Evolutionary conservation across 2,888 invertebrate genomes (phyloP).

Genomic region (Xylocampa areola): DNA sequence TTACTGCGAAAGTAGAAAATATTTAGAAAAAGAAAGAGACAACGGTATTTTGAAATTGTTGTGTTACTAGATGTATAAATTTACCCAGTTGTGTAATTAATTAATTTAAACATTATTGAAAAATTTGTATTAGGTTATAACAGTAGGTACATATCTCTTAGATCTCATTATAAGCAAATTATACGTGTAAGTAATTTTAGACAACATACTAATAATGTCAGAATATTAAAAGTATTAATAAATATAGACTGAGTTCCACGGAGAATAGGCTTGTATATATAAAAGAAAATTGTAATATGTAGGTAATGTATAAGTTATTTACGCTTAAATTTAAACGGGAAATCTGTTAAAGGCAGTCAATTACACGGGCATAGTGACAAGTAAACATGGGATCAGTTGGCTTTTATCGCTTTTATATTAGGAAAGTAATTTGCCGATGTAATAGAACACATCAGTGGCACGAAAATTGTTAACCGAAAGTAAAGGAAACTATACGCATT

Average conservation of each 20-base stretch:
- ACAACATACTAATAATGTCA: slow-evolving; percentile 56
- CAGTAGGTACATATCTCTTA: slow-evolving; percentile 68
- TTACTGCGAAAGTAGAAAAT: slow-evolving; percentile 14
- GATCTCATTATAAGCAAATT: slow-evolving; percentile 56
- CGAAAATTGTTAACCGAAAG: slow-evolving; percentile 27
- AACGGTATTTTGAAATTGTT: slow-evolving; percentile 48
- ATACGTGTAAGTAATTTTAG: slow-evolving; percentile 59
- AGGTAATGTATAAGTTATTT: slow-evolving; percentile 54
- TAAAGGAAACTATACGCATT: slow-evolving; percentile 32
- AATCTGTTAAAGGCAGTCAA: slow-evolving; percentile 61
- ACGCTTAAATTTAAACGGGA: slow-evolving; percentile 58
- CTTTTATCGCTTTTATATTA: slow-evolving; percentile 58
- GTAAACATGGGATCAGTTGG: slow-evolving; percentile 48
- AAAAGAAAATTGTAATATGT: slow-evolving; percentile 55
- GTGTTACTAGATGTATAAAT: slow-evolving; percentile 25
- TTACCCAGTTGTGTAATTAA: slow-evolving; percentile 19
- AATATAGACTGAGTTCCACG: slow-evolving; percentile 81
- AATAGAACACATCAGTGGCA: slow-evolving; percentile 43
- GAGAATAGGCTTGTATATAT: slow-evolving; percentile 75
- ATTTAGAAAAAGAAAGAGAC: slow-evolving; percentile 23
- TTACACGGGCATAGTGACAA: slow-evolving; percentile 57
- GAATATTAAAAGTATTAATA: slow-evolving; percentile 74
- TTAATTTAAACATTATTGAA: slow-evolving; percentile 26
- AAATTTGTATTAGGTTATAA: slow-evolving; percentile 46
- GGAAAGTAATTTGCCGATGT: slow-evolving; percentile 52